A percentile compares a stretch with the other conserved stretches of the same genome.
These are phyloP conservation scores for Epinephelus cyanopodus DNA, from an alignment of 2,113 vertebrate genomes.

Conservation along the genomic window DNA sequence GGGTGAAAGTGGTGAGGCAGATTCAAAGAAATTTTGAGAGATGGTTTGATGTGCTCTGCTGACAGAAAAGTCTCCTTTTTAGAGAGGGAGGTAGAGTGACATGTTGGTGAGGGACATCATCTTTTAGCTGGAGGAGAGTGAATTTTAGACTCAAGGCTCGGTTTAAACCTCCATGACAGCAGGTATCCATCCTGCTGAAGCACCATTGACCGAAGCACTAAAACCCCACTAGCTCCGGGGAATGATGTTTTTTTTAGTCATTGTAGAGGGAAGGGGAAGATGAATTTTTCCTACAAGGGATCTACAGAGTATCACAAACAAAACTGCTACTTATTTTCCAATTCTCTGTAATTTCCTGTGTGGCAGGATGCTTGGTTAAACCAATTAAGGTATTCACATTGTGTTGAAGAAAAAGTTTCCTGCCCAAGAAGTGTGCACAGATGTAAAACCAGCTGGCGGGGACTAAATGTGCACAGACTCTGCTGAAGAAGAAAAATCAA, in stretches of 20 bases:
- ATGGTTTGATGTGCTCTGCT: slow-evolving; percentile 35
- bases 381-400: slow-evolving; percentile 26
- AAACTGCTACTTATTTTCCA: slow-evolving; percentile 37
- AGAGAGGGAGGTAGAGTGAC: slow-evolving; percentile 18
- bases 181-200: slow-evolving; percentile 35
- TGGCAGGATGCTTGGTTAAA: slow-evolving; percentile 32
- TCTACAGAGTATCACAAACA: slow-evolving; percentile 22
- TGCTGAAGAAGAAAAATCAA: slow-evolving; percentile 26
- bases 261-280: not conserved
- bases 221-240: not conserved
- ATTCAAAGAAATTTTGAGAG: slow-evolving; percentile 45
- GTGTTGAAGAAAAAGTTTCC: slow-evolving; percentile 30
- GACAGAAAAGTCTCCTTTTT: slow-evolving; percentile 43
- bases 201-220: slow-evolving; percentile 29
- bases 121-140: slow-evolving; percentile 27
- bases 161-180: slow-evolving; percentile 39
- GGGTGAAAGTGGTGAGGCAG: not conserved
- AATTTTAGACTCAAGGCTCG: slow-evolving; percentile 37
- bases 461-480: slow-evolving; percentile 20
- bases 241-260: not conserved
- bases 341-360: slow-evolving; percentile 31
- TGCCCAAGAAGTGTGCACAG: slow-evolving; percentile 33
- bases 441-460: slow-evolving; percentile 57
- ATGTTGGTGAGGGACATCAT: slow-evolving; percentile 18
- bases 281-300: not conserved